Conservation (phyloP, 2,113 vertebrate genomes). For the Isurus oxyrinchus region DNA sequence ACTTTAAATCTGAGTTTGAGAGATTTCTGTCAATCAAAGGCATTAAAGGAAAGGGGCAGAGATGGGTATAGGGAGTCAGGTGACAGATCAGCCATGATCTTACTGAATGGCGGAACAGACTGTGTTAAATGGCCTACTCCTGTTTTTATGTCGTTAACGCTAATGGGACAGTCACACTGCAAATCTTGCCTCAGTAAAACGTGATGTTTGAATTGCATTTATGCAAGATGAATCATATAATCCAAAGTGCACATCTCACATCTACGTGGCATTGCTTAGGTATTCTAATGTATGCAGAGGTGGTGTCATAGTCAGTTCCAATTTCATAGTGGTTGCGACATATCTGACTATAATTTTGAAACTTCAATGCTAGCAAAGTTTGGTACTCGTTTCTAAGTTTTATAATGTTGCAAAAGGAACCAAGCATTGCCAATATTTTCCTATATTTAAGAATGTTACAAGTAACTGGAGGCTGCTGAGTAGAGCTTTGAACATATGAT, state of each 20-base stretch:
- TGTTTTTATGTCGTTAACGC: not conserved
- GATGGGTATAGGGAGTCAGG: too few relatives aligned
- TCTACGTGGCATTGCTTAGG: not conserved
- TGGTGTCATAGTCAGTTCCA: not conserved
- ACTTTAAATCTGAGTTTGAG: too few relatives aligned
- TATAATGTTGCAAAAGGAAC: not conserved
- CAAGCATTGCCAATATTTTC: not conserved
- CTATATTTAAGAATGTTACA: not conserved
- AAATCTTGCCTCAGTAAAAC: not conserved
- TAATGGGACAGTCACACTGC: not conserved
- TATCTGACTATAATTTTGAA: not conserved
- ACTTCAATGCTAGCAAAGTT: not conserved
- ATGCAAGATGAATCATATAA: not conserved
- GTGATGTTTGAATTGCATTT: not conserved
- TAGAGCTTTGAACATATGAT: not conserved
- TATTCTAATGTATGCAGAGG: not conserved
- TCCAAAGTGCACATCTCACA: not conserved
- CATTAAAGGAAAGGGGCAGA: too few relatives aligned
- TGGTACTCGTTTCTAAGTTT: not conserved
- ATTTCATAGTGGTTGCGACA: not conserved
- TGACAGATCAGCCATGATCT: too few relatives aligned
- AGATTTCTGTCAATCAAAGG: too few relatives aligned
- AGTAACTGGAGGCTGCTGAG: not conserved
- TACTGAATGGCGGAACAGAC: too few relatives aligned
- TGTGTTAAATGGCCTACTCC: too few relatives aligned